These are phyloP conservation scores for Trachelus tabidus DNA, from an alignment of 2,888 invertebrate species.

Conservation along the genomic window DNA sequence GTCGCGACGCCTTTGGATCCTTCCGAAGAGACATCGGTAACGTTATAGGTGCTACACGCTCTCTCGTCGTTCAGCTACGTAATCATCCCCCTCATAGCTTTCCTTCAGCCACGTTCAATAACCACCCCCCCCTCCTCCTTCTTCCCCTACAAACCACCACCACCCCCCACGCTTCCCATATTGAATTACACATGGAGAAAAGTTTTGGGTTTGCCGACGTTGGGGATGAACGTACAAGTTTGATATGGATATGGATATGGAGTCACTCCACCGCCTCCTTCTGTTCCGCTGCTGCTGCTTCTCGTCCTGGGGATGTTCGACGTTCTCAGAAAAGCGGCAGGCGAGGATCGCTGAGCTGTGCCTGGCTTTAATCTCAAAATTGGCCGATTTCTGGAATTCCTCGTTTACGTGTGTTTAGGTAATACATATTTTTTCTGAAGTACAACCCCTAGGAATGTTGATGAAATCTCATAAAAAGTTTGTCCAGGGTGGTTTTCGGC, in stretches of 20 bases:
- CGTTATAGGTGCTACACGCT: conserved; percentile 7
- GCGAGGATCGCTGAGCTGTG: conserved; percentile 31
- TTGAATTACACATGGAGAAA: conserved; percentile 53
- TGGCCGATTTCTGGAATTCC: conserved; percentile 25
- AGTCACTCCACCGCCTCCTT: conserved; percentile 34
- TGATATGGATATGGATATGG: conserved; percentile 42
- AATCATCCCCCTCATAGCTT: background rate
- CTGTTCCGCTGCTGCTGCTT: conserved; percentile 23
- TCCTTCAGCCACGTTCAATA: background rate
- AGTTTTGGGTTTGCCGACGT: conserved; percentile 43
- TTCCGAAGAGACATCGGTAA: conserved; percentile 3
- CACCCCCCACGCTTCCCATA: conserved; percentile 34
- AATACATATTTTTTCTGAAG: background rate
- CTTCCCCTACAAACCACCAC: background rate
- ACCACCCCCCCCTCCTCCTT: background rate
- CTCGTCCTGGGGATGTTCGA: background rate
- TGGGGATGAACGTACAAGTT: conserved; percentile 45
- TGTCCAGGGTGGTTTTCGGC: background rate
- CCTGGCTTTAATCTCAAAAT: conserved; percentile 48
- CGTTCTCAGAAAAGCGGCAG: background rate
- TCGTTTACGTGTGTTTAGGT: background rate
- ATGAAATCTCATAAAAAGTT: background rate
- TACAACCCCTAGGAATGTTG: background rate
- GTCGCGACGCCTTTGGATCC: background rate
- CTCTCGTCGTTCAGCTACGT: conserved; percentile 8